Base-by-base conservation (phyloP, 2,797 vertebrate genomes). In the Apodemus agrarius region DNA sequence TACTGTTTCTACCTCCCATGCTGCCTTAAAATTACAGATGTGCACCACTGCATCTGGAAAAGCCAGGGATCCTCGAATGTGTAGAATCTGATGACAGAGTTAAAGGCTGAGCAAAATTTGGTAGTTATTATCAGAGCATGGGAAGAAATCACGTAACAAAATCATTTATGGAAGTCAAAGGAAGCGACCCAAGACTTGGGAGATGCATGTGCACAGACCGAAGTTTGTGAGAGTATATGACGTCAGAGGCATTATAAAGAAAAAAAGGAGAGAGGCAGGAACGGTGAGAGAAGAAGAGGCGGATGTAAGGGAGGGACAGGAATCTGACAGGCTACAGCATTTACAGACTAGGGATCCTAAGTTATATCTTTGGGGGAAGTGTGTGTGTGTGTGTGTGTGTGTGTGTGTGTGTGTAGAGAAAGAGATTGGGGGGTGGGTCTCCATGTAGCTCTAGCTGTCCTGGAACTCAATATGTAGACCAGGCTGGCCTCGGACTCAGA, bases 111-210 rank as follows among this genome's bases (percentile, higher is more conserved):
- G 76, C 52, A 57, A 89, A 92, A 89, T 67, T 89, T 90, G 52
- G 17, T 59, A 49, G 57, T 67, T 93, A 46, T 96, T 95, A 89
- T 82, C 91, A 88, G 89, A 94, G 46, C 46, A 72, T 54, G 31
- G 95, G 52, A 69, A 89, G 40, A 31, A 79, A 69, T 88, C 65
- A 67, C 90, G 87, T 31, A 74, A 69, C 26, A 91, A 91, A 65
- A 92, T 69, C 79, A 88, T 78, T 90, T 82, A 85, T 61, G 24
- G 46, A 65, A 94, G 43, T 94, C 87, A 91, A 91, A 90, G 89
- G 37, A 91, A 80, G n/a, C 74, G 40, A 93, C 0, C 59, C 69
- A 92, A 76, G 49, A 88, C 37, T 29, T 43, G 22, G 37, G 93
- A 14, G 63, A 54, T 79, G 0, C 63, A 17, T 59, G 19, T 67